These are phyloP conservation scores for Melolontha melolontha DNA, from an alignment of 2,888 invertebrate genomes.

Conservation along the genomic window DNA sequence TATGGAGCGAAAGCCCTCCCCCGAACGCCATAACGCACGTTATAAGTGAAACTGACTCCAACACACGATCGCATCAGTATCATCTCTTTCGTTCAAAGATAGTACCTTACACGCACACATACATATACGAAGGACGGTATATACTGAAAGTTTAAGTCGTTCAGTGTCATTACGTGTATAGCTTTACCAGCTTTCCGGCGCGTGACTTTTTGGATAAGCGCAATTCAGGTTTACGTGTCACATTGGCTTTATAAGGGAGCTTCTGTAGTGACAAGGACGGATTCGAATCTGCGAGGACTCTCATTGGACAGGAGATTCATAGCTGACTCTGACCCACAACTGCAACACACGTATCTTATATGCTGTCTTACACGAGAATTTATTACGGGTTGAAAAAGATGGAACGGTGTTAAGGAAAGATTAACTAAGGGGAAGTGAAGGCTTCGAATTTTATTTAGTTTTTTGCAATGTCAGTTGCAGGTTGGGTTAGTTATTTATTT, in stretches of 20 bases:
- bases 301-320: neutral
- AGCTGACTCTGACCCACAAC: neutral
- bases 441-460: too few species aligned
- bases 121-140: neutral
- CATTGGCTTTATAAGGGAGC: neutral
- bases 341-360: neutral
- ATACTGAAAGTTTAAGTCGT: neutral
- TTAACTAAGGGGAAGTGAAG: too few species aligned
- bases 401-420: too few species aligned
- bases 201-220: neutral
- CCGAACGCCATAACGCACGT: too few species aligned
- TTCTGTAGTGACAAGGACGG: neutral
- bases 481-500: too few species aligned
- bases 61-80: too few species aligned
- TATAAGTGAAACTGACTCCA: too few species aligned
- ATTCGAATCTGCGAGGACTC: neutral
- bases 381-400: too few species aligned
- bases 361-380: neutral
- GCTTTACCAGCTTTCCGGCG: slow-evolving; percentile 1
- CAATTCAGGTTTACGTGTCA: slow-evolving; percentile 2
- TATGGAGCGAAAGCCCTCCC: too few species aligned
- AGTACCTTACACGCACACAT: neutral
- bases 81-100: neutral
- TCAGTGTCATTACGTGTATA: neutral
- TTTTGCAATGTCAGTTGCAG: too few species aligned